Evolutionary conservation across 2,797 vertebrate species (phyloP).

Genomic region (Helarctos malayanus): DNA sequence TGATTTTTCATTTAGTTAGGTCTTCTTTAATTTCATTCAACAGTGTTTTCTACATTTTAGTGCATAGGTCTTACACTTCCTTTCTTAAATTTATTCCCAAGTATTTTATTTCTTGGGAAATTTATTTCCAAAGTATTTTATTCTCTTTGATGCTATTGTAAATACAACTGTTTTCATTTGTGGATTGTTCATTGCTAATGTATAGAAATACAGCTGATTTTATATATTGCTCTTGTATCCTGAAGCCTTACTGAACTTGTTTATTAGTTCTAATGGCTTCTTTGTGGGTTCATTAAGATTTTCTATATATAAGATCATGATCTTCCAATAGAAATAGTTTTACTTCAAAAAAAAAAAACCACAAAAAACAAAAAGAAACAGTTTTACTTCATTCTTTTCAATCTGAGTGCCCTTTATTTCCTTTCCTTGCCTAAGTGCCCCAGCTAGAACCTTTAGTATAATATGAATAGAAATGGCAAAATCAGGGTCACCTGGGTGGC

Average conservation of each 20-base stretch:
- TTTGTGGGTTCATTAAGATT: background rate
- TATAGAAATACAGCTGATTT: background rate
- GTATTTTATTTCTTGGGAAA: background rate
- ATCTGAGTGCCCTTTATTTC: background rate
- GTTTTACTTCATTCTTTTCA: background rate
- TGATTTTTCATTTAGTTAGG: background rate
- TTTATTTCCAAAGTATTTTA: background rate
- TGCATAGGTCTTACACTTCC: background rate
- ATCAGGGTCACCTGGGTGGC: background rate
- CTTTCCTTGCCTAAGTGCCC: constrained; percentile 31
- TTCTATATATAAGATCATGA: background rate
- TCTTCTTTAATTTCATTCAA: constrained; percentile 17
- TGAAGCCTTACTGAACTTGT: background rate
- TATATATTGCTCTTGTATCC: background rate
- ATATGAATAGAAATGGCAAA: background rate
- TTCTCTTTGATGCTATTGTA: constrained; percentile 31
- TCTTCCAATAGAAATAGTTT: constrained; percentile 1
- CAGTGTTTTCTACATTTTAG: background rate
- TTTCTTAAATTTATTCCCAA: background rate
- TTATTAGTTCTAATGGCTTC: background rate
- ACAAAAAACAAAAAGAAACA: background rate
- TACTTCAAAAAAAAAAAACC: background rate
- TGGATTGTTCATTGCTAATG: background rate
- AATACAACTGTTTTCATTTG: constrained; percentile 9
- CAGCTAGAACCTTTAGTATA: background rate